Conservation (phyloP, 2,888 invertebrate species). For the Lamellibrachia satsuma region DNA sequence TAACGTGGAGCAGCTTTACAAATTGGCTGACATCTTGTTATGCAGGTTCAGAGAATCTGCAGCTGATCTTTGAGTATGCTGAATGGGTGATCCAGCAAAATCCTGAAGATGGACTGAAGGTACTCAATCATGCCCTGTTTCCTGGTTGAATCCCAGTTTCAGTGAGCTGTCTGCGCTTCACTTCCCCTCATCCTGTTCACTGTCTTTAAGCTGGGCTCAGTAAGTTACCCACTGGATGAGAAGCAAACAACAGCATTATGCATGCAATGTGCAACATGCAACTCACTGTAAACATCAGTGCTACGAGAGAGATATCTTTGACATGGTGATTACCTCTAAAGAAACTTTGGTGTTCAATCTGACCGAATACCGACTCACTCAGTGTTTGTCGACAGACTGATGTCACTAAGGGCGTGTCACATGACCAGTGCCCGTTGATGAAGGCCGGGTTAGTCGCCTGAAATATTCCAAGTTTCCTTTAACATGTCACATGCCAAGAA, state of each 20-base stretch:
- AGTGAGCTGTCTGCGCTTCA: background rate
- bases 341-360: too few relatives aligned
- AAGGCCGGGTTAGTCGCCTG: too few relatives aligned
- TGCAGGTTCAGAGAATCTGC: slow-evolving; percentile 79
- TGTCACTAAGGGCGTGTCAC: too few relatives aligned
- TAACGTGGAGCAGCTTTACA: background rate
- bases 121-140: slow-evolving; percentile 39
- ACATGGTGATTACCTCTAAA: too few relatives aligned
- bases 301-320: too few relatives aligned
- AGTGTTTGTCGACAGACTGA: too few relatives aligned
- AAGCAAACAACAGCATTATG: background rate
- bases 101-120: slow-evolving; percentile 86
- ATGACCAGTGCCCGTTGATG: too few relatives aligned
- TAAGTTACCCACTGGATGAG: background rate
- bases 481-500: too few relatives aligned
- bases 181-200: background rate
- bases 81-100: slow-evolving; percentile 88
- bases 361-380: too few relatives aligned
- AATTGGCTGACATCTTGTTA: slow-evolving; percentile 41
- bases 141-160: background rate
- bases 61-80: slow-evolving; percentile 91
- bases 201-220: background rate
- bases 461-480: too few relatives aligned
- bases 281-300: background rate
- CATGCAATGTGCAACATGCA: background rate